A percentile compares a stretch with the other conserved stretches of the same genome.
phyloP scores from a whole-genome alignment of 2,113 vertebrate species.

The Ploceus nigricollis region DNA sequence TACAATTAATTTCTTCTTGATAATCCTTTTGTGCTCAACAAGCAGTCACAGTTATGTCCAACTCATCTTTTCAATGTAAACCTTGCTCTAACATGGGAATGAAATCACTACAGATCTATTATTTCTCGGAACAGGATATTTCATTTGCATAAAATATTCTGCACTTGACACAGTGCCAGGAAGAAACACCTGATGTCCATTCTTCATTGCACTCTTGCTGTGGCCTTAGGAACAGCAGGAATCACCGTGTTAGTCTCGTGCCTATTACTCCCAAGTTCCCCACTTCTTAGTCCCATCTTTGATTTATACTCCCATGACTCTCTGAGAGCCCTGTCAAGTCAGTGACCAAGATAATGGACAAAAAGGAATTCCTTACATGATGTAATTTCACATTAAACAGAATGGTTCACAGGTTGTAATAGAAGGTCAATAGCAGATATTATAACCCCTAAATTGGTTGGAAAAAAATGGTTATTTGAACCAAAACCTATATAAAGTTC shows the following conservation, averaged over 20 bases:
- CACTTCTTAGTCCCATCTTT: background rate
- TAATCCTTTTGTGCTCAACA: conserved; percentile 56
- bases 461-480: conserved; percentile 50
- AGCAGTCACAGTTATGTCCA: conserved; percentile 58
- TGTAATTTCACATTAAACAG: conserved; percentile 65
- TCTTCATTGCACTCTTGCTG: conserved; percentile 50
- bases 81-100: conserved; percentile 65
- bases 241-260: background rate
- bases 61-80: conserved; percentile 72
- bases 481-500: conserved; percentile 64
- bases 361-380: conserved; percentile 63
- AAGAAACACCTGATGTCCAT: conserved; percentile 65
- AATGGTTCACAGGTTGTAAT: conserved; percentile 53
- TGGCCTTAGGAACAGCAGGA: conserved; percentile 51
- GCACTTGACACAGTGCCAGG: conserved; percentile 75
- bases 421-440: conserved; percentile 58
- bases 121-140: conserved; percentile 80
- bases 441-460: conserved; percentile 45
- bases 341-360: conserved; percentile 62
- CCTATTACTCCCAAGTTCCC: conserved; percentile 14
- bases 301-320: conserved; percentile 45
- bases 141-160: conserved; percentile 81
- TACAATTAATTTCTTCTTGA: conserved; percentile 71
- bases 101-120: conserved; percentile 77
- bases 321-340: conserved; percentile 24